phyloP scores from a whole-genome alignment of 1,140 invertebrate species.

The Eupeodes corollae region DNA sequence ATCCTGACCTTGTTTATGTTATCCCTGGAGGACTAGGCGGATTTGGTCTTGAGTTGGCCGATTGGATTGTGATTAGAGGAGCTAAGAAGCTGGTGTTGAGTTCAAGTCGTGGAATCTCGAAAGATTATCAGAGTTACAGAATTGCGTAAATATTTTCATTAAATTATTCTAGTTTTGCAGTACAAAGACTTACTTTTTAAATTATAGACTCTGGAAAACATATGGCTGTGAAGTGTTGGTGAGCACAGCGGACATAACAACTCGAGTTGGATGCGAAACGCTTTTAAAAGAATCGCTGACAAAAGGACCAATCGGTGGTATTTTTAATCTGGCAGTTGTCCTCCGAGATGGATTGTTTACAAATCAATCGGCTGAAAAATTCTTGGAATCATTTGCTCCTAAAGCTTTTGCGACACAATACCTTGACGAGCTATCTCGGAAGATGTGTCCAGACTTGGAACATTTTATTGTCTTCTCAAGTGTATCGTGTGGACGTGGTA shows the following conservation, averaged over 20 bases:
- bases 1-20: slow-evolving; percentile 41
- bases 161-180: neutral
- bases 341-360: slow-evolving; percentile 50
- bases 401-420: slow-evolving; percentile 50
- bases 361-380: slow-evolving; percentile 50
- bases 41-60: slow-evolving; percentile 80
- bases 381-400: slow-evolving; percentile 43
- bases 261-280: slow-evolving; percentile 45
- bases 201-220: slow-evolving; percentile 47
- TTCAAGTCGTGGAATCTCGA: slow-evolving; percentile 62
- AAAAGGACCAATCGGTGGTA: slow-evolving; percentile 55
- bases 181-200: neutral
- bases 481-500: slow-evolving; percentile 77
- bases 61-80: slow-evolving; percentile 75
- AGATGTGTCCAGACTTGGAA: slow-evolving; percentile 45
- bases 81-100: slow-evolving; percentile 67
- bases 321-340: slow-evolving; percentile 73
- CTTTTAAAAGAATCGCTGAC: slow-evolving; percentile 49
- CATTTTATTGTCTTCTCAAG: slow-evolving; percentile 76
- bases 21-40: slow-evolving; percentile 72
- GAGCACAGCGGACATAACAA: slow-evolving; percentile 52
- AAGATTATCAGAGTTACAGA: slow-evolving; percentile 64
- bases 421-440: slow-evolving; percentile 47
- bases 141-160: slow-evolving; percentile 39
- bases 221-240: slow-evolving; percentile 52